phyloP scores from a whole-genome alignment of 2,797 vertebrate species.

The Melanotaenia trifasciata region DNA sequence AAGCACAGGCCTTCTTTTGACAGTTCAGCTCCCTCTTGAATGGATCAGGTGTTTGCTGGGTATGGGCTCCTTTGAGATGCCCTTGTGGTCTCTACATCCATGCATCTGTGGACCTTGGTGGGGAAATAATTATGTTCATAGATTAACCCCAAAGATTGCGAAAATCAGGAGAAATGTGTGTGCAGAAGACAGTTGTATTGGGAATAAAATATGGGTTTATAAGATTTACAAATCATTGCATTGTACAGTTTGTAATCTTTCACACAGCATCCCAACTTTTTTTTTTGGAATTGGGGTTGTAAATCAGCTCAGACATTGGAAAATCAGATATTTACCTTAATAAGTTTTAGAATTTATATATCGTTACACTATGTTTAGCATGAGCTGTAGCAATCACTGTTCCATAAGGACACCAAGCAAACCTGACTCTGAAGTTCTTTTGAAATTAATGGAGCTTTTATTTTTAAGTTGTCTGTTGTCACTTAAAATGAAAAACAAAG shows the following conservation, averaged over 20 bases:
- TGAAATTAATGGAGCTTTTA: neutral
- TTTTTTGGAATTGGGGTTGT: neutral
- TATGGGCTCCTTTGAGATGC: slow-evolving; percentile 33
- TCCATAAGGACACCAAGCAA: neutral
- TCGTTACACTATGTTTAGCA: too few relatives aligned
- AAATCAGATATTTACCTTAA: neutral
- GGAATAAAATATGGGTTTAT: too few relatives aligned
- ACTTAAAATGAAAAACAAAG: too few relatives aligned
- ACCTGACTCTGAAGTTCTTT: too few relatives aligned
- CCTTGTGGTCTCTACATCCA: slow-evolving; percentile 17
- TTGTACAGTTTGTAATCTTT: too few relatives aligned
- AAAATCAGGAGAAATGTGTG: too few relatives aligned
- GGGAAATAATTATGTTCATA: slow-evolving; percentile 2
- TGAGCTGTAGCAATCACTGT: too few relatives aligned
- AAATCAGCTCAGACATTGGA: neutral
- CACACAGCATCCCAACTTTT: neutral
- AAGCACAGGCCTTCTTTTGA: slow-evolving; percentile 29
- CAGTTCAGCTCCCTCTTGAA: slow-evolving; percentile 20
- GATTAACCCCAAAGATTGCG: neutral
- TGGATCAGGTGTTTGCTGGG: slow-evolving; percentile 31
- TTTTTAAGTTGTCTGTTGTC: too few relatives aligned
- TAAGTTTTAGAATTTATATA: too few relatives aligned
- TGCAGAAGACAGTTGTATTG: too few relatives aligned
- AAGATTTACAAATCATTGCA: too few relatives aligned
- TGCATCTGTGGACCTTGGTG: slow-evolving; percentile 30